These are phyloP conservation scores for Drosophila sucinea DNA, from an alignment of 1,140 invertebrate species.

Conservation along the genomic window DNA sequence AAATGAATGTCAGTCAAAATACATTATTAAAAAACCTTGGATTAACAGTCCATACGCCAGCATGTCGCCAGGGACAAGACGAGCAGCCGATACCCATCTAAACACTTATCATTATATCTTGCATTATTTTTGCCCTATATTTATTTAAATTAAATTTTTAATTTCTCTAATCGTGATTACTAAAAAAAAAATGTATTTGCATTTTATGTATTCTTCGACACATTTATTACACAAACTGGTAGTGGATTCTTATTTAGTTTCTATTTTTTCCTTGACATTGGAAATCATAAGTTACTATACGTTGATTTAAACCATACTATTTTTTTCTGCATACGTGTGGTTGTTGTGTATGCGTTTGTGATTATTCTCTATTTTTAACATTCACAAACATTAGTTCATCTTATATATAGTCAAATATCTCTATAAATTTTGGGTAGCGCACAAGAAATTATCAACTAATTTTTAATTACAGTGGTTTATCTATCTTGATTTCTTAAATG, in stretches of 20 bases:
- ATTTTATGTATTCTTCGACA: conserved; percentile 34
- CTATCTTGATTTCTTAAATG: neutral
- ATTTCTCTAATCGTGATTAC: neutral
- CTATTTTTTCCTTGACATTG: neutral
- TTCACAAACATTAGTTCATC: conserved; percentile 3
- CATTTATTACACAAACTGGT: conserved; percentile 47
- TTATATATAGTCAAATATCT: conserved; percentile 18
- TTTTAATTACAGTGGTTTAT: conserved; percentile 7
- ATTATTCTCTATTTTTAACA: conserved; percentile 14
- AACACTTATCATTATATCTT: too few species aligned
- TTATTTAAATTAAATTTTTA: neutral
- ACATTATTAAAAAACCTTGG: too few species aligned
- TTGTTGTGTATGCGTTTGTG: neutral
- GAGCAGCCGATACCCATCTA: too few species aligned
- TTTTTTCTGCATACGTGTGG: neutral
- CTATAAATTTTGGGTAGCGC: conserved; percentile 17
- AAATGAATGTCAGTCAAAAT: too few species aligned
- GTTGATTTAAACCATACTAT: neutral
- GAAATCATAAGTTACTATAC: neutral
- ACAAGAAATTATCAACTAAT: conserved; percentile 5
- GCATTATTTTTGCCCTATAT: too few species aligned
- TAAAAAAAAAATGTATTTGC: neutral
- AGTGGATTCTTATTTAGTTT: conserved; percentile 26
- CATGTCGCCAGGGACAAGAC: too few species aligned
- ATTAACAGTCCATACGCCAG: too few species aligned